Base-by-base conservation (phyloP, 2,888 invertebrate genomes). In the Papilio protenor region DNA sequence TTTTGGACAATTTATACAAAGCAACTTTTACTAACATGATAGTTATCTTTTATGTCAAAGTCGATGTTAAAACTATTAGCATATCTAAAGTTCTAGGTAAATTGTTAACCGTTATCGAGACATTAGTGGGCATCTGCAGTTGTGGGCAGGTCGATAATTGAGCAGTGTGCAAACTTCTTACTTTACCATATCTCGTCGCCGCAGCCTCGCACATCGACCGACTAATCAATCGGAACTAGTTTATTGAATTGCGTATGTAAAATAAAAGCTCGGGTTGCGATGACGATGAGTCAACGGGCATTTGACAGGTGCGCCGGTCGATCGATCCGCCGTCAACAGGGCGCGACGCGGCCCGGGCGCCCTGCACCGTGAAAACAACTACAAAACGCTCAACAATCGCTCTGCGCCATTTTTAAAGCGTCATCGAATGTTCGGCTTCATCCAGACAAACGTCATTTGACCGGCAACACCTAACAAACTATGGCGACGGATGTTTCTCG, bases 261-360 rank as follows among this genome's bases (percentile, higher is more conserved):
- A 88, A 88, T 89, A 87, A 85, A 86, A 87, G 83, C 82, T 80
- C 86, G 84, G 86, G 84, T 79, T 81, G 86, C 88, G 92, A 93
- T 94, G 94, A 94, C 88, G 92, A 93, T 94, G 94, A 94, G 92
- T 94, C 94, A 94, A 94, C 92, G 90, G 89, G 90, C 87, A 90
- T 89, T 91, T 92, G 93, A 93, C 93, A 92, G 91, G 88, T 89
- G 90, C 85, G 89, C 89, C 89, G 89, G 89, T 91, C 94, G 94
- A 95, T 95, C 95, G 95, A 95, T 95, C 85, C 88, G 85, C 83
- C 85, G 87, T 86, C 87, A 87, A 87, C 88, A 87, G 90, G 89
- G 89, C 87, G 89, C 89, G 89, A 88, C 89, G 86, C 85, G 80
- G 83, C 85, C 82, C 77, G 57, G 80, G 81, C 77, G 83, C 79